phyloP scores from a whole-genome alignment of 2,113 vertebrate genomes.

The Rhinogobius similis region DNA sequence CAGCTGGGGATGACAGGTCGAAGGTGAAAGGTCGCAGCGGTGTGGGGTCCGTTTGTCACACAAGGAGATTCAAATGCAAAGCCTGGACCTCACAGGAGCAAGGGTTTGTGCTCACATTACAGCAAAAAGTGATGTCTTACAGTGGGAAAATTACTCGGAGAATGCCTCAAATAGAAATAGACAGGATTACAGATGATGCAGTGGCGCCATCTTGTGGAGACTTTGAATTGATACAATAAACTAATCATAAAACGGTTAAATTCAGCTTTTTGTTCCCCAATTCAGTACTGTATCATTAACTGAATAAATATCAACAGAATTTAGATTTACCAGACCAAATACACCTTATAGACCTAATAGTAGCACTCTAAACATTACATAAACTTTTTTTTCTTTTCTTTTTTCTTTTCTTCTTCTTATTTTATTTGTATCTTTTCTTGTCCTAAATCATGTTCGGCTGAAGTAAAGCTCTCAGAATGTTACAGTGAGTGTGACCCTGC shows the following conservation, averaged over 20 bases:
- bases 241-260: background rate
- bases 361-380: background rate
- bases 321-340: background rate
- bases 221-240: background rate
- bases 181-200: background rate
- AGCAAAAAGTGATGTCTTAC: background rate
- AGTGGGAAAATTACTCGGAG: background rate
- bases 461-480: background rate
- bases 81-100: conserved; percentile 32
- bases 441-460: background rate
- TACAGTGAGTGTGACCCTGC: background rate
- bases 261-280: background rate
- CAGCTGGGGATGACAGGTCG: conserved; percentile 29
- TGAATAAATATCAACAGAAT: background rate
- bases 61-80: conserved; percentile 16
- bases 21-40: conserved; percentile 48
- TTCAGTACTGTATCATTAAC: background rate
- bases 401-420: background rate
- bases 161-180: background rate
- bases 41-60: conserved; percentile 47
- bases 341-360: background rate
- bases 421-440: background rate
- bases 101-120: background rate
- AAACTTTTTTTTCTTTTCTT: background rate
- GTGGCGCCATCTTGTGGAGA: conserved; percentile 54